Evolutionary conservation across 2,797 vertebrate species (phyloP).

Genomic region (Dryobates pubescens): DNA sequence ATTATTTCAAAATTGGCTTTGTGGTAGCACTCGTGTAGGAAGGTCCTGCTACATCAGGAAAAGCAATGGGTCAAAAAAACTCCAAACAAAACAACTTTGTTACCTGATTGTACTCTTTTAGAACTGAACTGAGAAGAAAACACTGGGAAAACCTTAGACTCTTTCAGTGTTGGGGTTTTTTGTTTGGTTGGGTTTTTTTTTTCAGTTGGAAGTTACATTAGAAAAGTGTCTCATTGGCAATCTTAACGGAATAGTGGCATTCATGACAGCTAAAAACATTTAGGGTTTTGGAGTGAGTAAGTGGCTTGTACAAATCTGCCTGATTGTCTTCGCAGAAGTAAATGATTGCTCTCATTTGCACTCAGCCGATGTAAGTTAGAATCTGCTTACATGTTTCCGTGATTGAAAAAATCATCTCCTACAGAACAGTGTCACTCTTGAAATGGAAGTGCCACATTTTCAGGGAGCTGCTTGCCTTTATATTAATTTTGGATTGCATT

Average conservation of each 20-base stretch:
- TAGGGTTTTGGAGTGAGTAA: neutral
- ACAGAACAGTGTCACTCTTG: neutral
- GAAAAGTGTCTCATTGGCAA: neutral
- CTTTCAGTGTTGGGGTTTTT: neutral
- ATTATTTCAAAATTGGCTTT: neutral
- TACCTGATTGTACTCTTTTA: fast-evolving
- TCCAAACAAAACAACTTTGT: neutral
- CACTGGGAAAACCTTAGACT: neutral
- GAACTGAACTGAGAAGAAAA: neutral
- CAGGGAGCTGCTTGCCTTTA: neutral
- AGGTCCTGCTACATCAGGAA: neutral
- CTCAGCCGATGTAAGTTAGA: neutral
- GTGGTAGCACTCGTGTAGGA: neutral
- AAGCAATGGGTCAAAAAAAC: neutral
- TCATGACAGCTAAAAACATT: neutral
- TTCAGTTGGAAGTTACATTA: neutral
- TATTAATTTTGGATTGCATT: neutral
- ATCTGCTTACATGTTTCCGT: neutral
- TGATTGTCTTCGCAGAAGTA: neutral
- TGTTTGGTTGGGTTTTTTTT: neutral
- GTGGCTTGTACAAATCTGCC: neutral
- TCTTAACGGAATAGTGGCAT: neutral
- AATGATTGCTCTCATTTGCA: neutral
- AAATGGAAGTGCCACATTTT: neutral
- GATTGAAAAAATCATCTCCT: neutral